Evolutionary conservation across 2,888 invertebrate species (phyloP).

Genomic region (Plusia festucae): DNA sequence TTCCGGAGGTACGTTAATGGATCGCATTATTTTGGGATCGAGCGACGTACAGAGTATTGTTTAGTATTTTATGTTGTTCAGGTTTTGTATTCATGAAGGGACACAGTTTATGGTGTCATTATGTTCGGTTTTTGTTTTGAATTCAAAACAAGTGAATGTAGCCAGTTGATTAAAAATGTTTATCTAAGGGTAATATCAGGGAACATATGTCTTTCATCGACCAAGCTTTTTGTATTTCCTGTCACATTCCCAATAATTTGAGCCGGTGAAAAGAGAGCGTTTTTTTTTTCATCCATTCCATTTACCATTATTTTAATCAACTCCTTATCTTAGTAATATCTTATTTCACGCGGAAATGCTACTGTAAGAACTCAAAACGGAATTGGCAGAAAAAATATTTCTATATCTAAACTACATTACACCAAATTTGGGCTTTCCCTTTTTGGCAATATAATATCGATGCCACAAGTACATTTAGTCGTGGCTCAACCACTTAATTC

Average conservation of each 20-base stretch:
- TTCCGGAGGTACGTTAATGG: constrained; percentile 75
- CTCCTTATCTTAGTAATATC: not conserved
- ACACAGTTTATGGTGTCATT: constrained; percentile 32
- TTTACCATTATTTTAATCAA: not conserved
- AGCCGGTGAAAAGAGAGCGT: not conserved
- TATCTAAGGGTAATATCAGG: constrained; percentile 1
- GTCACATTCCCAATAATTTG: not conserved
- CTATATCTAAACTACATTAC: not conserved
- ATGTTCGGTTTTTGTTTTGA: constrained; percentile 9
- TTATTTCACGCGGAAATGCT: not conserved
- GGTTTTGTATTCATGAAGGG: constrained; percentile 32
- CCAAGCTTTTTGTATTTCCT: not conserved
- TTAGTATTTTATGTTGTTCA: constrained; percentile 44
- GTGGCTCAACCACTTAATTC: constrained; percentile 28
- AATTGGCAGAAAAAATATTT: too few relatives aligned
- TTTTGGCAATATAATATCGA: constrained; percentile 12
- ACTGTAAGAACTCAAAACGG: too few relatives aligned
- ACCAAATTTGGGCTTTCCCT: too few relatives aligned
- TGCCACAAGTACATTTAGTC: not conserved
- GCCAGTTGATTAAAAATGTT: constrained; percentile 2
- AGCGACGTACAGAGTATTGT: constrained; percentile 20
- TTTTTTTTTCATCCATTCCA: not conserved
- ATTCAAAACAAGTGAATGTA: constrained; percentile 2
- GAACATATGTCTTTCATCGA: not conserved
- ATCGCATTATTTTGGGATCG: constrained; percentile 72